Base-by-base conservation (phyloP, 2,113 vertebrate species). In the Cyanocitta stelleri region DNA sequence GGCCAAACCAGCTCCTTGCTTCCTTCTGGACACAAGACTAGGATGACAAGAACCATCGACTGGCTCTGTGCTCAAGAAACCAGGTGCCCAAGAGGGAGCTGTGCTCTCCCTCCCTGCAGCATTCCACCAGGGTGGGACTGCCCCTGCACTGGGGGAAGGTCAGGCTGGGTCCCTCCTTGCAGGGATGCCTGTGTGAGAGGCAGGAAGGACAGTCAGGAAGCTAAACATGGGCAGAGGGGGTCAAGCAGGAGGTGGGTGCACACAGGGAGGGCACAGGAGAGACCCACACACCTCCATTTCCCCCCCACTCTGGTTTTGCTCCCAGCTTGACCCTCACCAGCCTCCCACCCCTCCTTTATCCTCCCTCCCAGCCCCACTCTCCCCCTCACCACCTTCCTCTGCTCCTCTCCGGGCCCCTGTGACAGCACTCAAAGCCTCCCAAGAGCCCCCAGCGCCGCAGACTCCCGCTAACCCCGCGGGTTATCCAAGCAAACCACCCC, bases 151-250 rank as follows among this genome's bases (percentile, higher is more conserved):
- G 23, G 5, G n/a, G 48, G 12, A 6, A 56, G 33, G 30, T 10
- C 32, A 24, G 62, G 52, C 78, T 75, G 13, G 3, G 33, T 9
- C 44, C 44, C 49, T 69, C 48, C 71, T 59, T 2, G 0, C 33
- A 41, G 35, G 51, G 69, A 35, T 4, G 7, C 21, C 21, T 0
- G 0, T 1, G 12, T 2, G 1, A 66, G 32, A 80, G 32, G 59
- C 85, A 76, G 48, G 18, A 68, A 37, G 41, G 62, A 71, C 63
- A 68, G 51, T 4, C 46, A 49, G 35, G 58, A 59, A 71, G 58
- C 43, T 39, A 2, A 72, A 37, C 15, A 17, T 0, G 0, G 37
- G 39, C 64, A 82, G 5, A 39, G 10, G 23, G 62, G 54, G 16
- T 64, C 26, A 37, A 9, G 37, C 69, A 74, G 78, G 71, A 51